Base-by-base conservation (phyloP, 30 jellyfish, hydroid and myxozoan genomes). In the Calvadosia cruxmelitensis region DNA sequence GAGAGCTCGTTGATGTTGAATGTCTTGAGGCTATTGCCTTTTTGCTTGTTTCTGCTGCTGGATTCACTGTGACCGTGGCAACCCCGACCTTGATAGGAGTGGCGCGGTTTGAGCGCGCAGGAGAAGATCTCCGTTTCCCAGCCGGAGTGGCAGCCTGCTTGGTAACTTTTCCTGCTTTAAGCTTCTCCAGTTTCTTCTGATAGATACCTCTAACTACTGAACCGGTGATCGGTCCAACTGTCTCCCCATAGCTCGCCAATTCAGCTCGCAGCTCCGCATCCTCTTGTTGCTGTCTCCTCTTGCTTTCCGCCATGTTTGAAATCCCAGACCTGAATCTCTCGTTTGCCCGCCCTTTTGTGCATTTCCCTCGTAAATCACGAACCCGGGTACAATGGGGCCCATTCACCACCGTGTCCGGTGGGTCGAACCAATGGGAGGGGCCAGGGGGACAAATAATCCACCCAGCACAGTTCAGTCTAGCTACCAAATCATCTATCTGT, bases 191-290 rank as follows among this genome's bases (percentile, higher is more conserved):
- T 67, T 80, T 80, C 52, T 87, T 87, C 50, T 66, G 77, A 74
- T 63, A 76, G 24, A 77, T 15, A 1, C 65, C 33, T 72, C 93
- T 87, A 33, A 93, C 79, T 42, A 42, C 57, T 10, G 93, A 3
- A 27, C 80, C 73, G 12, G 88, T 74, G 27, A 87, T 73, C 24
- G 96, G 96, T 2, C 96, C 96, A 24, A 75, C 83, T 34, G 53
- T 67, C 65, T 74, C 82, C 10, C 94, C 94, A 15, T 50, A 67
- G 13, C 34, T 16, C 69, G 29, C 75, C 53, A 87, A 78, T 77
- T 80, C 73, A 28, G 76, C 78, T n/a, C 93, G 79, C n/a, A 87
- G 86, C 57, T 87, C 71, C 52, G 93, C 78, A 75, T 87, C 92
- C 29, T 90, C 24, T 34, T 77, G 70, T 34, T 73, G 49, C 27